These are phyloP conservation scores for Octodonta nipae DNA, from an alignment of 2,888 invertebrate species.

Conservation along the genomic window DNA sequence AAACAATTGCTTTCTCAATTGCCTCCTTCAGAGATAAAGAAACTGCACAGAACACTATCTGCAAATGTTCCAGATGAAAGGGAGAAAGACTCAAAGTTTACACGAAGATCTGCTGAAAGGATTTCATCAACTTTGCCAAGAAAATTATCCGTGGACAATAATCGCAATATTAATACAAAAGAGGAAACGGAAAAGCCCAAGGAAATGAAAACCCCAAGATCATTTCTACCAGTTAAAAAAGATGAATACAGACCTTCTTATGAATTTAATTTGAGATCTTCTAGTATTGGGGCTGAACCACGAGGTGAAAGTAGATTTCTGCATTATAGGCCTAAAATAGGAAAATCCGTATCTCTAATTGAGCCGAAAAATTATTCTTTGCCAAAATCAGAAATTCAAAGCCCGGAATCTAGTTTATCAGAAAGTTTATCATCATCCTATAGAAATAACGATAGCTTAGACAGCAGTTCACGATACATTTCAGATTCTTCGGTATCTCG, in stretches of 20 bases:
- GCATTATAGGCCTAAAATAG: conserved; percentile 19
- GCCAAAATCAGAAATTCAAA: conserved; percentile 17
- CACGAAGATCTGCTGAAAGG: conserved; percentile 19
- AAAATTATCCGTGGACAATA: conserved; percentile 29
- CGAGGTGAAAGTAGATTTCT: conserved; percentile 17
- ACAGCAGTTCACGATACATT: conserved; percentile 19
- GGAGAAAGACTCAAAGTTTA: conserved; percentile 9
- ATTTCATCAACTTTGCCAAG: conserved; percentile 31
- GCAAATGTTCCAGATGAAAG: conserved; percentile 29
- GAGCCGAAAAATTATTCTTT: conserved; percentile 21
- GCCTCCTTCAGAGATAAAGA: conserved; percentile 54
- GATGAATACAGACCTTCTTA: conserved; percentile 17
- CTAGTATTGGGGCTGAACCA: conserved; percentile 22
- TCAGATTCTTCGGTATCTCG: conserved; percentile 21
- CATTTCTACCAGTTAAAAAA: conserved; percentile 25
- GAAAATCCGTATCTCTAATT: conserved; percentile 21
- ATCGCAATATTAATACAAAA: too few species aligned
- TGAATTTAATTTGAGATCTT: conserved; percentile 21
- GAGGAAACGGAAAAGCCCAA: conserved; percentile 9
- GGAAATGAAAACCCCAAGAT: conserved; percentile 15
- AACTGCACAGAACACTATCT: conserved; percentile 52
- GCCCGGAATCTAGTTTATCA: conserved; percentile 30
- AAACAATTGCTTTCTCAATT: conserved; percentile 56
- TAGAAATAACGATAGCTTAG: conserved; percentile 18
- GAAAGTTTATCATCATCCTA: conserved; percentile 24